Base-by-base conservation (phyloP, 2,113 vertebrate genomes). In the Ptilonorhynchus violaceus region DNA sequence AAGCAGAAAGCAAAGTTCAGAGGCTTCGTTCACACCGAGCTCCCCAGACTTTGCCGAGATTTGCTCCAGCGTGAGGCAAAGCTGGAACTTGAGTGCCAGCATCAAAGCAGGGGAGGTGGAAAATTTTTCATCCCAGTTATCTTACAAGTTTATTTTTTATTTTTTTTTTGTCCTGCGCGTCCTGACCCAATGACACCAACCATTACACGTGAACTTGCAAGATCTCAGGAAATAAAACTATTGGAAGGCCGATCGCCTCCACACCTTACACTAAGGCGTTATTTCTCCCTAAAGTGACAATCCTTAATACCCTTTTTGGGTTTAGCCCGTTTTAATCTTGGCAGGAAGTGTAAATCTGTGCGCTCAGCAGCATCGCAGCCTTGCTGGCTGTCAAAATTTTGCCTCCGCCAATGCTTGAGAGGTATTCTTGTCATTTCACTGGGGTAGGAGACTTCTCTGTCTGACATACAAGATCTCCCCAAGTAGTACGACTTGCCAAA, bases 301-400 rank as follows among this genome's bases (percentile, higher is more conserved):
- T 98, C 97, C 97, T 97, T 89, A 91, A 97, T 97, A 97, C 96
- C 97, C 97, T 97, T 97, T 98, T 97, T 98, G 97, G 95, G 97
- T 97, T 98, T 97, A 97, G 97, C 97, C 97, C 83, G 10, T 98
- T 98, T 98, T 97, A 97, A 97, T 98, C 97, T 98, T 98, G 98
- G 98, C 97, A 98, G 97, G 97, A 98, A 97, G 96, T 97, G 93
- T 94, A 96, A 98, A 98, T 98, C 98, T 97, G 95, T 94, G 96
- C 75, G 92, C 96, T 97, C 95, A 94, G 97, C 97, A 98, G 96
- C 97, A 95, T 52, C 69, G 84, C 92, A 93, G 95, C 59, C 94
- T 98, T 97, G 95, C 96, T 98, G 98, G 98, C 98, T 98, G 98
- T 98, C 97, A 98, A 97, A 94, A 92, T 96, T 85, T 94, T 95